Evolutionary conservation across 1,140 invertebrate genomes (phyloP).

Genomic region (Sarcophaga bullata): DNA sequence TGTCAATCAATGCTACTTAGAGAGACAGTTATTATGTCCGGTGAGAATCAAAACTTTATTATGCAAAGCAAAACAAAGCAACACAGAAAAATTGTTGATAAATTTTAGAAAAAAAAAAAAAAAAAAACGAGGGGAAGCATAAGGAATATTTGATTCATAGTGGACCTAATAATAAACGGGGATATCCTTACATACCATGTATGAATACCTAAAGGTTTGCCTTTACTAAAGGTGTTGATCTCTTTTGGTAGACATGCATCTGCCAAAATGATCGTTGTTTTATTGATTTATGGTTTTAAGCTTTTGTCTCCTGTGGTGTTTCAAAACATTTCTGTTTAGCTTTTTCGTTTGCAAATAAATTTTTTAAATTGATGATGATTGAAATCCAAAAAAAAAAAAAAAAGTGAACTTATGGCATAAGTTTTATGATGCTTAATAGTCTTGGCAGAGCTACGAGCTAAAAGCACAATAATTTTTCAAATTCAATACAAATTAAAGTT

Average conservation of each 20-base stretch:
- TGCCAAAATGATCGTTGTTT: neutral
- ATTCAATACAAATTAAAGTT: too few species aligned
- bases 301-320: neutral
- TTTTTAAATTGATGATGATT: neutral
- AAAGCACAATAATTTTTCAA: too few species aligned
- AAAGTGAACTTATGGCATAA: too few species aligned
- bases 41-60: slow-evolving; percentile 11
- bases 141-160: neutral
- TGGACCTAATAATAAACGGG: neutral
- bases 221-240: neutral
- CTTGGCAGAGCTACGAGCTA: too few species aligned
- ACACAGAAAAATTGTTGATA: neutral
- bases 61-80: neutral
- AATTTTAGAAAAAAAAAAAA: neutral
- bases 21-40: slow-evolving; percentile 16
- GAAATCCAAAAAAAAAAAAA: neutral
- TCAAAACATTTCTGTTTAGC: neutral
- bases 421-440: too few species aligned
- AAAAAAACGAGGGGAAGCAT: neutral
- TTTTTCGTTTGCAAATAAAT: neutral
- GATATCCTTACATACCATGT: neutral
- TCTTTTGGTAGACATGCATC: neutral
- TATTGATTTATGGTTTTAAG: neutral
- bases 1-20: slow-evolving; percentile 26
- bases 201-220: neutral